Evolutionary conservation across 2,888 invertebrate genomes (phyloP), one percentile per base, ranked within the genome.

Genomic region (Unio delphinus): DNA sequence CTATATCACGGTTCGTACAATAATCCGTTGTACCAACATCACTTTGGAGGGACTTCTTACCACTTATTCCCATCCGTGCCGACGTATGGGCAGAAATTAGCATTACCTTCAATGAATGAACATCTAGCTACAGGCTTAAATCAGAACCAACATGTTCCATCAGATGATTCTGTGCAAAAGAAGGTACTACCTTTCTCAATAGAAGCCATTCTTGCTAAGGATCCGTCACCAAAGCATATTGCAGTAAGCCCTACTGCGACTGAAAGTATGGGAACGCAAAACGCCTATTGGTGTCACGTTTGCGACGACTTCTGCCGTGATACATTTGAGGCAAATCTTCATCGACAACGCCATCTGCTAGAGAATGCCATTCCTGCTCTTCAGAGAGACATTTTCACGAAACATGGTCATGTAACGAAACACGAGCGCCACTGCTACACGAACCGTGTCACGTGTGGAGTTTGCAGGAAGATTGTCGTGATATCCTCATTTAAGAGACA

Each of bases 401-500:
- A 70, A 55, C 68, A 71, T 30, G 77, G 74, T 8, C 71, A 64
- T 61, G 71, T 77, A 6, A 70, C 71, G 11, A 28, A 60, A 20
- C 77, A 77, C 64, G 62, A 67, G 55, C 67, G 69, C 28, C 7
- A 69, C 15, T 68, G 68, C 55, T 68, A 74, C 23, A n/a, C 45
- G 45, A 73, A 77, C 15, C 67, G 65, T 55, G 64, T 74, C 18
- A 18, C 73, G 45, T 77, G 77, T 66, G 71, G 74, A 59, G 69
- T 74, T 3, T 77, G 77, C 62, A 64, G 74, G 62, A 77, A 73
- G 58, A 63, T 73, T 20, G 74, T 74, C n/a, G 69, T 71, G 6
- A 64, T 64, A 8, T 77, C 74, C 60, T 77, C 74, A 70, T 77
- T 77, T 65, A 77, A 64, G 0, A 77, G 74, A 62, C 77, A 77